Base-by-base conservation (phyloP, 2,797 vertebrate species). In the Aselliscus stoliczkanus region DNA sequence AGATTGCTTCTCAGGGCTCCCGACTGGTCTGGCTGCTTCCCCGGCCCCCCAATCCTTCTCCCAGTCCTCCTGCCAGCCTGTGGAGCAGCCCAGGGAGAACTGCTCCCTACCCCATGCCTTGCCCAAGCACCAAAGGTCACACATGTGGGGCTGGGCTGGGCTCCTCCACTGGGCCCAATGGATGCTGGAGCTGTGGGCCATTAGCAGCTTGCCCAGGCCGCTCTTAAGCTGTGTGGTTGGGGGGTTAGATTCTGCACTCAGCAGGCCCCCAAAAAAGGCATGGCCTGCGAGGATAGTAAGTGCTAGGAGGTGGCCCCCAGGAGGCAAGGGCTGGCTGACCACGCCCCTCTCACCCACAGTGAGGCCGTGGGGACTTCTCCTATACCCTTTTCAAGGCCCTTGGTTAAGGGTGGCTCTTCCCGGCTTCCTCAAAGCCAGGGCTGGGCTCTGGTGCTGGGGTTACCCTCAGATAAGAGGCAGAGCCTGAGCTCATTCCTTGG, bases 1-100 rank as follows among this genome's bases (percentile, higher is more conserved):
- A 54, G 92, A 94, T 96, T 73, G 5, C 83, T 91, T 90, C 84
- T 72, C 89, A 73, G 93, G 79, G 94, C 84, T 83, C 23, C 1
- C 1, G 42, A 70, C 83, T 39, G 56, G 85, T 77, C 73, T 50
- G 82, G 64, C 70, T 20, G 64, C 65, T 85, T 90, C 88, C 58
- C 54, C 23, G 27, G 58, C 13, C 84, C 95, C 90, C 54, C 29
- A 89, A 4, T 80, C 27, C 89, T 67, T 73, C 80, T 52, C 50
- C 37, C 25, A 47, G n/a, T 27, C 17, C 81, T 76, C 52, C 54
- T 47, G 81, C 37, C 81, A 79, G 54, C 81, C 44, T 21, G 44
- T 15, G 25, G 54, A 37, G 42, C 58, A 47, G 65, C 80, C 52
- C 31, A 0, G 31, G 15, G 13, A 70, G 47, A 13, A 8, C 60